Evolutionary conservation across 2,888 invertebrate genomes (phyloP), one percentile per base, ranked within the genome.

Genomic region (Rhagonycha lutea): DNA sequence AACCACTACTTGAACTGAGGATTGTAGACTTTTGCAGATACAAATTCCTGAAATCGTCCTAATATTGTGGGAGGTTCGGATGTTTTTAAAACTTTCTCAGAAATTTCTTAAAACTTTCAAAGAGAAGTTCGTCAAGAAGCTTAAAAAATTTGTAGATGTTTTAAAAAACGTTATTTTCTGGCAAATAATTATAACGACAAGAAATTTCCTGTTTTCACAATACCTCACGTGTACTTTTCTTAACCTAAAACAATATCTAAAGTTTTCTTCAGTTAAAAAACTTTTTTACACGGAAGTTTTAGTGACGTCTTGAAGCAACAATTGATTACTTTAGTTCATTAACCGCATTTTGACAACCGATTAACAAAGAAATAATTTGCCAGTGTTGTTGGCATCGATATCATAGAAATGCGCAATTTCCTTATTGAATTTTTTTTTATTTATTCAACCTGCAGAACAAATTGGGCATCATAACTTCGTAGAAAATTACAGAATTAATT

Each of bases 291-390:
- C 63, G 63, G 63, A 65, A 65, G 63, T 24, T 65, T 24, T n/a
- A 24, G 24, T 65, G 63, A 65, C 24, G 63, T n/a, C 24, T 65
- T 24, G 24, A 65, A 12, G 26, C 23, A 24, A 26, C 24, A 65
- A 65, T 65, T 65, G 63, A 65, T 65, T 65, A 14, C 63, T 65
- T 65, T 65, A 65, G 63, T 65, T 65, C 63, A 26, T 65, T 65
- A 65, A 65, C 63, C 18, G 63, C 63, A 9, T 65, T 65, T 65
- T 65, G 63, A 65, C 63, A 65, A 23, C 26, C 63, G 63, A 65
- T 65, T 65, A 65, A 65, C 63, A 24, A 65, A 65, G 26, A 14
- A 65, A 65, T n/a, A 12, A 65, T 24, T 65, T 24, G 24, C 14
- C 14, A 12, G 63, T 65, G n/a, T 24, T 65, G 23, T 65, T 65